Evolutionary conservation across 2,113 vertebrate genomes (phyloP).

Genomic region (Cryptomyrus ogoouensis): DNA sequence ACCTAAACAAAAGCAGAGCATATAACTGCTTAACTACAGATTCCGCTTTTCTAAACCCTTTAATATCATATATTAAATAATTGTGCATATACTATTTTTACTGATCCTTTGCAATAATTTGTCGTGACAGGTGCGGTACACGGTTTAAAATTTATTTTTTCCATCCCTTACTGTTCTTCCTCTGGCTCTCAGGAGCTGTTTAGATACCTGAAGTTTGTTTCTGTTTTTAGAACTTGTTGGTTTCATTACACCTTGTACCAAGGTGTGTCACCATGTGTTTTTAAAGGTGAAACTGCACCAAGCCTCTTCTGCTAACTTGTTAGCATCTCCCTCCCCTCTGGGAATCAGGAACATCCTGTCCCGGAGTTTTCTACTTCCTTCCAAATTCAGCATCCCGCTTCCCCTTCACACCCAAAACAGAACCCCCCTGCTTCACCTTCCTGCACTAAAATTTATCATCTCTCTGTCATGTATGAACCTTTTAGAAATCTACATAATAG

Average conservation of each 20-base stretch:
- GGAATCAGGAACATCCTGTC: background rate
- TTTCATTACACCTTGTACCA: background rate
- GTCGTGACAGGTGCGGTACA: background rate
- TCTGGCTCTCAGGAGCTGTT: background rate
- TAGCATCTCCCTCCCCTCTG: background rate
- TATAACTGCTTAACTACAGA: background rate
- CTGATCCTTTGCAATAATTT: background rate
- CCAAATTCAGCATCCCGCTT: background rate
- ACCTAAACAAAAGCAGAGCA: background rate
- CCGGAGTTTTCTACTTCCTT: background rate
- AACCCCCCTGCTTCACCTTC: background rate
- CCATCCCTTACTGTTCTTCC: background rate
- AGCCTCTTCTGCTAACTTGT: background rate
- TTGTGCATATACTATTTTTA: background rate
- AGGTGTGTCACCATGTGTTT: background rate
- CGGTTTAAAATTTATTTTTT: background rate
- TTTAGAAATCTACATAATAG: background rate
- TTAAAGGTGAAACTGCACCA: slow-evolving; percentile 8
- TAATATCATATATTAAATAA: background rate
- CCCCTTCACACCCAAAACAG: background rate
- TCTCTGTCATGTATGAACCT: background rate
- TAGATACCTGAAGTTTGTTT: background rate
- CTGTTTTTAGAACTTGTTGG: background rate
- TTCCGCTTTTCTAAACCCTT: background rate
- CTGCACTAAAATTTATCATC: background rate